phyloP scores from a whole-genome alignment of 1,140 invertebrate species.

The Neotoxoptera formosana region DNA sequence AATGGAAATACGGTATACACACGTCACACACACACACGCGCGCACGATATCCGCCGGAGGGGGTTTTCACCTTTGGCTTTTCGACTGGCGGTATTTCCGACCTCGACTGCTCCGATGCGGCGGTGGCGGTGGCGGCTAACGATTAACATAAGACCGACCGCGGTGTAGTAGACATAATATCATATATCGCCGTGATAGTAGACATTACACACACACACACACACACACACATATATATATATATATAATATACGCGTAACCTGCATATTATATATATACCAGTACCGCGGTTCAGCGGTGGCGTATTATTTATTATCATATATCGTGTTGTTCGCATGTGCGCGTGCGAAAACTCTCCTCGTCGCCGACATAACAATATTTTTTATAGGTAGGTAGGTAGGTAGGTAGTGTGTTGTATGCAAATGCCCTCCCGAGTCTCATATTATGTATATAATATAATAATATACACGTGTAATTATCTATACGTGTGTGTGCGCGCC shows the following conservation, averaged over 20 bases:
- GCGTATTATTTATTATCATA: neutral
- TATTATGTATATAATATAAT: too few species aligned
- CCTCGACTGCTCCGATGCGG: neutral
- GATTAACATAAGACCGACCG: slow-evolving; percentile 46
- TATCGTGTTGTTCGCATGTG: neutral
- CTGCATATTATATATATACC: neutral
- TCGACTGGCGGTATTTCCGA: slow-evolving; percentile 28
- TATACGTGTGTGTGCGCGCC: neutral
- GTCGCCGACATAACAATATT: too few species aligned
- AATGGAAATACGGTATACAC: slow-evolving; percentile 34
- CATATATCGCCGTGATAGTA: neutral
- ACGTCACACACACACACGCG: neutral
- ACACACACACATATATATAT: too few species aligned
- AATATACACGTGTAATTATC: neutral
- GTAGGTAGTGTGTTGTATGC: neutral
- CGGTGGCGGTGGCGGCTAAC: neutral
- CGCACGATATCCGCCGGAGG: neutral
- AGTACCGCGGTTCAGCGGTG: neutral
- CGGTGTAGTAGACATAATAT: neutral
- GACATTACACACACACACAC: neutral
- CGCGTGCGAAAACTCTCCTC: neutral
- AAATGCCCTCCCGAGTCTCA: neutral
- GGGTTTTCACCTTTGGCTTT: slow-evolving; percentile 50
- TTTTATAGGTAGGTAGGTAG: too few species aligned
- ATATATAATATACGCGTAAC: neutral